These are phyloP conservation scores for Gryon sp. DNA, from an alignment of 1,140 invertebrate genomes.

Conservation along the genomic window DNA sequence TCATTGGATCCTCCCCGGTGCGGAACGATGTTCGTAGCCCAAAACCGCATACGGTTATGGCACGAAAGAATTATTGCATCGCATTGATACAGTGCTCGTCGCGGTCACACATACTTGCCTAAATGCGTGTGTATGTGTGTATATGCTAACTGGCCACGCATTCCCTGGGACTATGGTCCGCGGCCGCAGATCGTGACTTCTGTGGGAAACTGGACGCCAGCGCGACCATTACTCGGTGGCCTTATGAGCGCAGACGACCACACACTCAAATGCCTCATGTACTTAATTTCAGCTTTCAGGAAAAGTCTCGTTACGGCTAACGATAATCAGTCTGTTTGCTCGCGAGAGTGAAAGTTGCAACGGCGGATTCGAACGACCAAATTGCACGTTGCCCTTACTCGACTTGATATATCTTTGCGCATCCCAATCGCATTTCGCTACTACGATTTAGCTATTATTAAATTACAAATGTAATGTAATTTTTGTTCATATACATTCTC, in stretches of 20 bases:
- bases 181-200: slow-evolving; percentile 78
- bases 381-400: slow-evolving; percentile 45
- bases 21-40: slow-evolving; percentile 72
- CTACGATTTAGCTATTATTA: slow-evolving; percentile 53
- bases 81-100: slow-evolving; percentile 42
- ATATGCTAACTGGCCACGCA: slow-evolving; percentile 48
- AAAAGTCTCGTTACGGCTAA: slow-evolving; percentile 58
- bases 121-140: slow-evolving; percentile 28
- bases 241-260: slow-evolving; percentile 44
- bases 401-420: slow-evolving; percentile 42
- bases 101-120: slow-evolving; percentile 58
- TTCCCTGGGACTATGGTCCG: slow-evolving; percentile 75
- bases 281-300: slow-evolving; percentile 49
- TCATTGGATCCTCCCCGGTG: slow-evolving; percentile 73
- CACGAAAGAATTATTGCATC: slow-evolving; percentile 69
- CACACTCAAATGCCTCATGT: slow-evolving; percentile 28
- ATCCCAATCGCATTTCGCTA: slow-evolving; percentile 45
- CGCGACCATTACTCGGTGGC: slow-evolving; percentile 48
- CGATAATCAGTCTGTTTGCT: slow-evolving; percentile 48
- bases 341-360: slow-evolving; percentile 58
- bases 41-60: slow-evolving; percentile 75
- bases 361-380: slow-evolving; percentile 37
- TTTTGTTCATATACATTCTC: slow-evolving; percentile 52
- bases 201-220: slow-evolving; percentile 76
- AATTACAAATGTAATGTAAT: slow-evolving; percentile 59